phyloP scores from a whole-genome alignment of 2,797 vertebrate genomes.

The Schizothorax lantsangensis region DNA sequence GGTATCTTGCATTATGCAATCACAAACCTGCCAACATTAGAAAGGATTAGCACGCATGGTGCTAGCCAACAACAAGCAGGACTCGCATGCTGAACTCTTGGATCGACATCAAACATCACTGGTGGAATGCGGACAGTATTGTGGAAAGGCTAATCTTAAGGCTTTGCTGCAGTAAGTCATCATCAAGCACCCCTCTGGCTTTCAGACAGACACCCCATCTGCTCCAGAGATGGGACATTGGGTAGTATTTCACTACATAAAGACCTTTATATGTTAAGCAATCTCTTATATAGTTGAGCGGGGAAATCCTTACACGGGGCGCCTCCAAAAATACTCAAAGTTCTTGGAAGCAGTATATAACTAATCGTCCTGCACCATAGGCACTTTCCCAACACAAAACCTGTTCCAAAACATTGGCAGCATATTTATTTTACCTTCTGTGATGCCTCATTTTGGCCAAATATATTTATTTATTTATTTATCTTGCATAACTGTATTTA shows the following conservation, averaged over 20 bases:
- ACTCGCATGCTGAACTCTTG: slow-evolving; percentile 38
- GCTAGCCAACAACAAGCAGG: slow-evolving; percentile 50
- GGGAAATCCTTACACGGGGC: neutral
- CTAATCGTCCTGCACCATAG: no score
- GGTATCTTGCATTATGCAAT: slow-evolving; percentile 42
- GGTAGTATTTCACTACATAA: neutral
- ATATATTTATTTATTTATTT: neutral
- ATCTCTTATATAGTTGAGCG: neutral
- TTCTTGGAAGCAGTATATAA: neutral
- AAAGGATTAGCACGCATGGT: slow-evolving; percentile 46
- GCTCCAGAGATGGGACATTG: slow-evolving; percentile 18
- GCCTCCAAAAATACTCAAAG: neutral
- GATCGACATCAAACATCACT: slow-evolving; percentile 45
- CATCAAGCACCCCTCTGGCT: neutral
- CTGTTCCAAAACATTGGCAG: neutral
- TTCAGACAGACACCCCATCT: slow-evolving; percentile 29
- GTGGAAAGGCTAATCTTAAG: slow-evolving; percentile 45
- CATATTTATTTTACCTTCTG: neutral
- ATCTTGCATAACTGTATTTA: neutral
- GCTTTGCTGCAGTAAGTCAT: slow-evolving; percentile 21
- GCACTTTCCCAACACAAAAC: neutral
- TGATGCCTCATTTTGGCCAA: neutral
- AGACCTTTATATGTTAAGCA: slow-evolving; percentile 4
- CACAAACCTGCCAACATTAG: slow-evolving; percentile 43
- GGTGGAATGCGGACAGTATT: slow-evolving; percentile 43